These are phyloP conservation scores for Megalurothrips usitatus DNA, from an alignment of 2,888 invertebrate genomes.

Conservation along the genomic window DNA sequence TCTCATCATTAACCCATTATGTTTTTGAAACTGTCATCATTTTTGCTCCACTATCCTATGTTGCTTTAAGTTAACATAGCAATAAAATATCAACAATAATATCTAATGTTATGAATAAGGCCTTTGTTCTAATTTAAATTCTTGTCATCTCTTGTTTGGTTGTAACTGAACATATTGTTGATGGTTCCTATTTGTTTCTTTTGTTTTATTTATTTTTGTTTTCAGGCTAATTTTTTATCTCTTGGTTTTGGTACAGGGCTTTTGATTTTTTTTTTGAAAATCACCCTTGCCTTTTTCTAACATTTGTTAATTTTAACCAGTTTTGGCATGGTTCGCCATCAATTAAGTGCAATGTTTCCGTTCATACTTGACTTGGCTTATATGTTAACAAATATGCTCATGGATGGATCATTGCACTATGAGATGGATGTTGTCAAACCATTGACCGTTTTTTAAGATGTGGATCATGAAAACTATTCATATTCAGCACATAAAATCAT, in stretches of 20 bases:
- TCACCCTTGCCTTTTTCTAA: background rate
- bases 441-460: background rate
- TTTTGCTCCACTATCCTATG: slow-evolving; percentile 32
- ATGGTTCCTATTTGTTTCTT: slow-evolving; percentile 34
- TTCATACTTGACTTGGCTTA: slow-evolving; percentile 5
- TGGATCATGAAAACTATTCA: slow-evolving; percentile 11
- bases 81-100: slow-evolving; percentile 33
- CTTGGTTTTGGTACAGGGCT: slow-evolving; percentile 31
- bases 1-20: slow-evolving; percentile 33
- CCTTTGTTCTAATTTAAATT: slow-evolving; percentile 39
- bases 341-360: too few relatives aligned
- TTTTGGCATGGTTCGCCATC: background rate
- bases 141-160: slow-evolving; percentile 27
- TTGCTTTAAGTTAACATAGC: background rate
- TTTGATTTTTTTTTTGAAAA: slow-evolving; percentile 31
- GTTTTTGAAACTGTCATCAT: slow-evolving; percentile 42
- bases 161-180: slow-evolving; percentile 33
- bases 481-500: background rate
- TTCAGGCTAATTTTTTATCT: background rate
- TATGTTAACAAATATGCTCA: background rate
- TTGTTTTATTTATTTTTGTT: slow-evolving; percentile 31
- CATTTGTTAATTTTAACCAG: slow-evolving; percentile 28
- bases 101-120: slow-evolving; percentile 46
- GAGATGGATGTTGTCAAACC: too few relatives aligned
- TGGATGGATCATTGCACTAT: background rate